phyloP scores from a whole-genome alignment of 2,888 invertebrate species.

The Epistrophe eligans region DNA sequence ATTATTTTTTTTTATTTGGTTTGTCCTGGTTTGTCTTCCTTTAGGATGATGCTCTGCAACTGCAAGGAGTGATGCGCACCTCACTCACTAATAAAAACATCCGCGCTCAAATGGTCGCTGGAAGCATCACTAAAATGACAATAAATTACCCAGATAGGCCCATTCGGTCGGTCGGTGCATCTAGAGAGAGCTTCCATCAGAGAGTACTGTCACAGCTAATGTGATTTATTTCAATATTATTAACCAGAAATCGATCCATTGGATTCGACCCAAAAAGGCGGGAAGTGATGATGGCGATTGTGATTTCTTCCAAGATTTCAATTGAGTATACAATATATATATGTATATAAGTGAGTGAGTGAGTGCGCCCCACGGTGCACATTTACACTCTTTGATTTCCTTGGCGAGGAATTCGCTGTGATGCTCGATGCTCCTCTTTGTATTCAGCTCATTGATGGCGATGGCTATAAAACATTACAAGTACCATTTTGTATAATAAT shows the following conservation, averaged over 20 bases:
- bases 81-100: constrained; percentile 65
- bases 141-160: constrained; percentile 57
- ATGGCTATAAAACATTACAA: constrained; percentile 70
- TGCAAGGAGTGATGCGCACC: constrained; percentile 1
- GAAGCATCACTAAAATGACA: constrained; percentile 73
- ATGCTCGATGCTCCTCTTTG: constrained; percentile 45
- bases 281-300: constrained; percentile 28
- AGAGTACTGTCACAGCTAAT: constrained; percentile 69
- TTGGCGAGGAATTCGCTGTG: constrained; percentile 14
- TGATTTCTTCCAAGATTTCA: background rate
- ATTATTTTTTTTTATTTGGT: constrained; percentile 62
- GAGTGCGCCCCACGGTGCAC: constrained; percentile 31
- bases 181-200: constrained; percentile 11
- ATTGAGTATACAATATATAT: too few relatives aligned
- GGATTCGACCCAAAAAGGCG: constrained; percentile 35
- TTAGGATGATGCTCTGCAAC: background rate
- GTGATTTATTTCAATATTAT: constrained; percentile 76
- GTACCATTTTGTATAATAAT: constrained; percentile 72
- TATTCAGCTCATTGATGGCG: constrained; percentile 73
- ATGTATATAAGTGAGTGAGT: constrained; percentile 2
- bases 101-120: constrained; percentile 55
- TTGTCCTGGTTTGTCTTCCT: background rate
- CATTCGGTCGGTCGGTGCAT: background rate
- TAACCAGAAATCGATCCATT: constrained; percentile 74
- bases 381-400: constrained; percentile 49